Percentiles rank a stretch among this genome's conserved stretches.
Evolutionary conservation across 2,888 invertebrate species (phyloP).

Genomic region (Brachyopa scutellaris): DNA sequence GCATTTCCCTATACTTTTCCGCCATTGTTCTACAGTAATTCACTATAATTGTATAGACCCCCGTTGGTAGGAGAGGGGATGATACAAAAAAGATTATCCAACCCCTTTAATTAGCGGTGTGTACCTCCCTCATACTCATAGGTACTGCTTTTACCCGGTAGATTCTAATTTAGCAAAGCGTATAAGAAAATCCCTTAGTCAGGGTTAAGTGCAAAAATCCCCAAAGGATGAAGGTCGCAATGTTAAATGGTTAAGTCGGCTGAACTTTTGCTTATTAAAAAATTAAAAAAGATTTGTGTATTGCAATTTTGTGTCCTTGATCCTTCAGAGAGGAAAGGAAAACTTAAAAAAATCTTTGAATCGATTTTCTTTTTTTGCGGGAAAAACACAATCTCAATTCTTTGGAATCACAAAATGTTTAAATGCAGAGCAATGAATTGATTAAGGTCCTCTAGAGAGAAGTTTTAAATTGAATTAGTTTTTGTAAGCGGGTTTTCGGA

Average conservation of each 20-base stretch:
- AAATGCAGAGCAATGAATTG: constrained; percentile 55
- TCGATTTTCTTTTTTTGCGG: too few relatives aligned
- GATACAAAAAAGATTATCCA: constrained; percentile 44
- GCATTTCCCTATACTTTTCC: constrained; percentile 14
- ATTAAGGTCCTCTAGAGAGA: constrained; percentile 49
- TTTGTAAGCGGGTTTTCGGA: constrained; percentile 22
- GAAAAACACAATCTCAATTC: constrained; percentile 60
- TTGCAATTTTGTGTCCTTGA: background rate
- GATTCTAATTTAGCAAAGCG: background rate
- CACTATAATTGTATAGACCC: constrained; percentile 31
- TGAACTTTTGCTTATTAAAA: too few relatives aligned
- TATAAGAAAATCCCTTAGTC: constrained; percentile 17
- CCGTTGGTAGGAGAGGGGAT: background rate
- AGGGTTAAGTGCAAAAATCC: constrained; percentile 57
- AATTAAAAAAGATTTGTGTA: constrained; percentile 12
- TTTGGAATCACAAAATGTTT: constrained; percentile 25
- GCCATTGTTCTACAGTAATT: constrained; percentile 42
- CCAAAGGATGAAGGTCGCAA: constrained; percentile 51
- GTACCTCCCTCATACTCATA: constrained; percentile 3
- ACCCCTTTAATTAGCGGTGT: constrained; percentile 69
- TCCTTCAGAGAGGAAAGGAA: constrained; percentile 19
- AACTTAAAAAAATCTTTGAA: background rate
- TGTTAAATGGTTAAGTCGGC: too few relatives aligned
- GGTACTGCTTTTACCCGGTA: background rate
- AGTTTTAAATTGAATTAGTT: constrained; percentile 58